These are phyloP conservation scores for Eremophila alpestris DNA, from an alignment of 2,797 vertebrate genomes.

Conservation along the genomic window DNA sequence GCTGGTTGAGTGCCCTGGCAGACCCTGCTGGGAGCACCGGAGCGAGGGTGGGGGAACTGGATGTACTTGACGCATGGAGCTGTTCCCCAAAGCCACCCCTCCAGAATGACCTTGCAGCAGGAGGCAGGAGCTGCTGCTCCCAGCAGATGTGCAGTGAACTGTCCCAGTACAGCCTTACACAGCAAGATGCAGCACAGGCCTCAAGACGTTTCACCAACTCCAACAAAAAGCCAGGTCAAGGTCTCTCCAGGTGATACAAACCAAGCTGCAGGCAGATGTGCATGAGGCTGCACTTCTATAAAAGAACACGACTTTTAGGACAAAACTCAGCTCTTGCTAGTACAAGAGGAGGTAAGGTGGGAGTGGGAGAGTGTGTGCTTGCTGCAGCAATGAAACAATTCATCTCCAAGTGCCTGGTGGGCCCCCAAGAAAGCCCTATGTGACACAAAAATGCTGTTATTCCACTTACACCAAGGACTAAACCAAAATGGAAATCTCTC, in stretches of 20 bases:
- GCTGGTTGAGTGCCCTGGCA: not conserved
- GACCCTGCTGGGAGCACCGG: accelerated
- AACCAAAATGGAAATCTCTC: not conserved
- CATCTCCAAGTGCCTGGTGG: not conserved
- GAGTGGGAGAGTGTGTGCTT: not conserved
- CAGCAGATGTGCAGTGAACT: not conserved
- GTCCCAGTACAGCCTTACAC: not conserved
- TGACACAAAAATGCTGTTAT: not conserved
- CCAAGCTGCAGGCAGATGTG: not conserved
- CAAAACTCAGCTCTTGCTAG: not conserved
- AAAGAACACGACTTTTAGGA: not conserved
- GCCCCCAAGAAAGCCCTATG: not conserved
- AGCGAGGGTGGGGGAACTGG: accelerated
- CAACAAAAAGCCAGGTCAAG: not conserved
- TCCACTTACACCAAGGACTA: not conserved
- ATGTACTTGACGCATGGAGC: not conserved
- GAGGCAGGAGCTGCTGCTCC: not conserved
- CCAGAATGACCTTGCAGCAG: not conserved
- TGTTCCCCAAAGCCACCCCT: not conserved
- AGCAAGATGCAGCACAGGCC: not conserved
- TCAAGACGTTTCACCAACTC: not conserved
- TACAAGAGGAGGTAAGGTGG: not conserved
- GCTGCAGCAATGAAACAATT: not conserved
- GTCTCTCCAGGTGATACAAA: not conserved
- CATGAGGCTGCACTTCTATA: not conserved